phyloP scores from a whole-genome alignment of 2,113 vertebrate genomes.

The Solea senegalensis region DNA sequence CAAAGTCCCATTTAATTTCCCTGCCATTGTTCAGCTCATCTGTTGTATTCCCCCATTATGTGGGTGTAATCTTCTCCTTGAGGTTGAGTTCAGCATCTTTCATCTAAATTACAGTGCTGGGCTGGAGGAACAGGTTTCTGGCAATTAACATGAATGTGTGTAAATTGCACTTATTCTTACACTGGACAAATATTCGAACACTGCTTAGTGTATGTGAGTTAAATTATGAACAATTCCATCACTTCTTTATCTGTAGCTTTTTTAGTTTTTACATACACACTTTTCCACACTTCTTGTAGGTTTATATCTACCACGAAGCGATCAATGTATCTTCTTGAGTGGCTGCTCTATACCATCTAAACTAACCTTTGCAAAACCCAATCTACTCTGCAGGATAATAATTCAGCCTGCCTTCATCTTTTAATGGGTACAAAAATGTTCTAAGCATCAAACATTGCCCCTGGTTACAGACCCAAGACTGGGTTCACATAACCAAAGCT shows the following conservation, averaged over 20 bases:
- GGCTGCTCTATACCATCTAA: constrained; percentile 12
- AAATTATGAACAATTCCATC: not conserved
- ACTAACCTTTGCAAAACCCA: constrained; percentile 50
- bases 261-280: not conserved
- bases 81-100: constrained; percentile 45
- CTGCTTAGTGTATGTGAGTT: not conserved
- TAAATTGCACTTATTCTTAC: constrained; percentile 31
- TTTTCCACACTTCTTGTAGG: not conserved
- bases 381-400: constrained; percentile 59
- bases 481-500: constrained; percentile 67
- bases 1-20: constrained; percentile 45
- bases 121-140: constrained; percentile 23
- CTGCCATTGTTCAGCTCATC: constrained; percentile 47
- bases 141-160: constrained; percentile 24
- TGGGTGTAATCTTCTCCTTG: constrained; percentile 48
- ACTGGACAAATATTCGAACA: constrained; percentile 23
- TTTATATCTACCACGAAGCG: not conserved
- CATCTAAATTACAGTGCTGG: constrained; percentile 24
- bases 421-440: constrained; percentile 69
- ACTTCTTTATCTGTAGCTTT: constrained; percentile 13
- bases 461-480: constrained; percentile 62
- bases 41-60: constrained; percentile 18
- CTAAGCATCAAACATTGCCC: constrained; percentile 60
- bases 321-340: constrained; percentile 34
- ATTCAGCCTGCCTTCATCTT: constrained; percentile 64